phyloP scores from a whole-genome alignment of 2,888 invertebrate genomes.

The Luffia ferchaultella region DNA sequence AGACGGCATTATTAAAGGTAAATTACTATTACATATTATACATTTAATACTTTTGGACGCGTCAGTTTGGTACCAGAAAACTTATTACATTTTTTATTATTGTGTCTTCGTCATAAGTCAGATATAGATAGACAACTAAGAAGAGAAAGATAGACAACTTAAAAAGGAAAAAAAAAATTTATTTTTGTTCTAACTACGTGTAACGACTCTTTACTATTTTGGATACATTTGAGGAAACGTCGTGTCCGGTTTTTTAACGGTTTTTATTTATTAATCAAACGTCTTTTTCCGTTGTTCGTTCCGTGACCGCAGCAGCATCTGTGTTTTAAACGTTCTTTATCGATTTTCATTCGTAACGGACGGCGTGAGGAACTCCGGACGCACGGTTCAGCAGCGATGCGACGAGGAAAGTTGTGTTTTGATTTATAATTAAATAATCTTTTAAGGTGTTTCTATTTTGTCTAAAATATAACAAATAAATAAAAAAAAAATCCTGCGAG shows the following conservation, averaged over 20 bases:
- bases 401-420: too few relatives aligned
- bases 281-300: not conserved
- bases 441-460: too few relatives aligned
- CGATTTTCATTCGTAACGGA: not conserved
- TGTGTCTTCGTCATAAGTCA: not conserved
- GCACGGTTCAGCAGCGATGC: too few relatives aligned
- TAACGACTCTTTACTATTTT: not conserved
- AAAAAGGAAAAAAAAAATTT: too few relatives aligned
- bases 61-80: conserved; percentile 1
- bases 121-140: not conserved
- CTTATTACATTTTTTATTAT: not conserved
- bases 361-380: not conserved
- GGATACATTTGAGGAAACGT: not conserved
- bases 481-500: too few relatives aligned
- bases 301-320: not conserved
- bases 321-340: not conserved
- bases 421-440: too few relatives aligned
- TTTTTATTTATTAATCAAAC: not conserved
- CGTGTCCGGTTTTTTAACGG: too few relatives aligned
- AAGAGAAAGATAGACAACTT: too few relatives aligned
- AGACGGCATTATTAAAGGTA: not conserved
- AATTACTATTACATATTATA: too few relatives aligned
- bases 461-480: too few relatives aligned
- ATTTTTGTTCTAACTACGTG: too few relatives aligned
- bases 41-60: too few relatives aligned